Evolutionary conservation across 2,888 invertebrate genomes (phyloP).

Genomic region (Nomada fabriciana): DNA sequence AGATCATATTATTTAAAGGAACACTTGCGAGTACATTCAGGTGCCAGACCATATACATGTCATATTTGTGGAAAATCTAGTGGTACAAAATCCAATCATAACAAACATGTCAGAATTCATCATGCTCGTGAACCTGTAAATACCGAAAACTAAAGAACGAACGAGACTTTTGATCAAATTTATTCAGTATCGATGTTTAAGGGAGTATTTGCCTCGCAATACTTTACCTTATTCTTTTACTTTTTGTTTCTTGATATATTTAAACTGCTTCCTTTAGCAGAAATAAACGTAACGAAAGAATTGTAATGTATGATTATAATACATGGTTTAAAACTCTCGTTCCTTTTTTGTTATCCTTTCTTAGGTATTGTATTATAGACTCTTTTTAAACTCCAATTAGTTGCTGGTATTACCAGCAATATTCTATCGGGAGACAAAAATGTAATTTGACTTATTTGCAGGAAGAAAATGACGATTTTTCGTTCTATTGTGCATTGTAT

Average conservation of each 20-base stretch:
- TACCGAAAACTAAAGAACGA: slow-evolving; percentile 89
- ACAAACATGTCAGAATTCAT: slow-evolving; percentile 95
- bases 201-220: slow-evolving; percentile 14
- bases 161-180: slow-evolving; percentile 35
- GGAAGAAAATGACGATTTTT: slow-evolving; percentile 40
- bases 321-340: slow-evolving; percentile 45
- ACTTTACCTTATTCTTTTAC: slow-evolving; percentile 5
- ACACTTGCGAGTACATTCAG: slow-evolving; percentile 94
- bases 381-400: slow-evolving; percentile 35
- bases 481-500: slow-evolving; percentile 36
- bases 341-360: slow-evolving; percentile 37
- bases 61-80: slow-evolving; percentile 95
- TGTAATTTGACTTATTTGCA: slow-evolving; percentile 37
- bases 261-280: slow-evolving; percentile 22
- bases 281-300: slow-evolving; percentile 15
- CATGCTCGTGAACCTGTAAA: slow-evolving; percentile 95
- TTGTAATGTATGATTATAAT: slow-evolving; percentile 22
- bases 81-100: slow-evolving; percentile 95
- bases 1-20: slow-evolving; percentile 94
- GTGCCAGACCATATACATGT: slow-evolving; percentile 92
- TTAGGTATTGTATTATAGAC: slow-evolving; percentile 45
- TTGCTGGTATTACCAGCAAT: not conserved
- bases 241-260: slow-evolving; percentile 18
- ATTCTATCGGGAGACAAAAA: not conserved
- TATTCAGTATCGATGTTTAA: slow-evolving; percentile 43